Percentiles rank a stretch among this genome's conserved stretches.
Evolutionary conservation across 2,113 vertebrate species (phyloP).

Genomic region (Perca fluviatilis): DNA sequence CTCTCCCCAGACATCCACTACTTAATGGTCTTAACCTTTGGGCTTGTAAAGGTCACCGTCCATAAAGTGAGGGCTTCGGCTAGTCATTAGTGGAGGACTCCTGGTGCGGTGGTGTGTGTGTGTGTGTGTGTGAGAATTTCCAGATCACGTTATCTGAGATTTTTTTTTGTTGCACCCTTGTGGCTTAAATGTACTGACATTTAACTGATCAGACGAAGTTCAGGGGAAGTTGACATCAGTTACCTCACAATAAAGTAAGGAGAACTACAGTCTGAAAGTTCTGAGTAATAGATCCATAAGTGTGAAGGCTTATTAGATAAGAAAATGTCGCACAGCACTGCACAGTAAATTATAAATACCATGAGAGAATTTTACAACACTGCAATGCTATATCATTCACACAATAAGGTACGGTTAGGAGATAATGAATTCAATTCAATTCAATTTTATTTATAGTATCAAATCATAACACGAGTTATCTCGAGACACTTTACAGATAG

Average conservation of each 20-base stretch:
- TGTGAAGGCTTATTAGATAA: neutral
- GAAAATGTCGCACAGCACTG: neutral
- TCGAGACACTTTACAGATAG: too few species aligned
- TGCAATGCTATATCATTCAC: too few species aligned
- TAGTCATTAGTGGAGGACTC: conserved; percentile 56
- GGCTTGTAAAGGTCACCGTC: conserved; percentile 64
- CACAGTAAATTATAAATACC: neutral
- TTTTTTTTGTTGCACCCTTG: conserved; percentile 1
- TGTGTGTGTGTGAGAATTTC: neutral
- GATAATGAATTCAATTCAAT: too few species aligned
- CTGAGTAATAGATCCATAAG: neutral
- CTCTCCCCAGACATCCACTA: conserved; percentile 10
- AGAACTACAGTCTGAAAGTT: neutral
- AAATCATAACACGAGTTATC: too few species aligned
- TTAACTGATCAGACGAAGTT: conserved; percentile 19
- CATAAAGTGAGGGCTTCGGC: conserved; percentile 41
- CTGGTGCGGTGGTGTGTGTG: conserved; percentile 2
- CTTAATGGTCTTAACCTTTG: conserved; percentile 70
- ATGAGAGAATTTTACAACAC: neutral
- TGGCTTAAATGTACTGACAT: conserved; percentile 5
- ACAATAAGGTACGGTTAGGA: too few species aligned
- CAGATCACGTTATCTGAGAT: neutral
- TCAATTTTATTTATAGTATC: too few species aligned
- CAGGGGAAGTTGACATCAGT: neutral
- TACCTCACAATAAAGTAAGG: neutral